These are phyloP conservation scores for Noctua comes DNA, from an alignment of 2,888 invertebrate species.

Conservation along the genomic window DNA sequence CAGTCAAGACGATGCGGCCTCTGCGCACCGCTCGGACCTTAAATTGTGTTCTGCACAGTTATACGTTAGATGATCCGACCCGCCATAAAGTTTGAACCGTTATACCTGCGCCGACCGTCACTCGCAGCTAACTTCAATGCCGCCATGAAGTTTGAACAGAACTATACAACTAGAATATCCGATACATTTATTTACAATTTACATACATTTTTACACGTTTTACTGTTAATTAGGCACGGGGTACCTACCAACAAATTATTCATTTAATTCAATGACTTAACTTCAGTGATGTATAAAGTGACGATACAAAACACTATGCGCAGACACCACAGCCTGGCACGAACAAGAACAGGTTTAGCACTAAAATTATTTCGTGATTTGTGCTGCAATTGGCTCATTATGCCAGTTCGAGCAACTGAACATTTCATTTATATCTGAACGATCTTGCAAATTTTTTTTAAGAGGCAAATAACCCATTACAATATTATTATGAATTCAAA, in stretches of 20 bases:
- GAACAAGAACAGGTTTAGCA: not conserved
- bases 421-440: not conserved
- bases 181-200: slow-evolving; percentile 68
- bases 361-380: not conserved
- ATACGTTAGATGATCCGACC: not conserved
- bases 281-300: slow-evolving; percentile 27
- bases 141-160: not conserved
- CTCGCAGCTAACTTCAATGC: not conserved
- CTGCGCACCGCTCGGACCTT: not conserved
- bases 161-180: slow-evolving; percentile 61
- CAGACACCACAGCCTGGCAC: not conserved
- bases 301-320: not conserved
- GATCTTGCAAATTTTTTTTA: not conserved
- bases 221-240: slow-evolving; percentile 62
- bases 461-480: not conserved
- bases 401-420: not conserved
- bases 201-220: slow-evolving; percentile 66
- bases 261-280: slow-evolving; percentile 6
- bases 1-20: not conserved
- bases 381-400: not conserved
- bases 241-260: slow-evolving; percentile 43
- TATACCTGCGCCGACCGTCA: not conserved
- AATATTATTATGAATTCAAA: not conserved
- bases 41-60: not conserved
- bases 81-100: not conserved